These are phyloP conservation scores for Drosophila leontia DNA, from an alignment of 1,140 invertebrate species.

Conservation along the genomic window DNA sequence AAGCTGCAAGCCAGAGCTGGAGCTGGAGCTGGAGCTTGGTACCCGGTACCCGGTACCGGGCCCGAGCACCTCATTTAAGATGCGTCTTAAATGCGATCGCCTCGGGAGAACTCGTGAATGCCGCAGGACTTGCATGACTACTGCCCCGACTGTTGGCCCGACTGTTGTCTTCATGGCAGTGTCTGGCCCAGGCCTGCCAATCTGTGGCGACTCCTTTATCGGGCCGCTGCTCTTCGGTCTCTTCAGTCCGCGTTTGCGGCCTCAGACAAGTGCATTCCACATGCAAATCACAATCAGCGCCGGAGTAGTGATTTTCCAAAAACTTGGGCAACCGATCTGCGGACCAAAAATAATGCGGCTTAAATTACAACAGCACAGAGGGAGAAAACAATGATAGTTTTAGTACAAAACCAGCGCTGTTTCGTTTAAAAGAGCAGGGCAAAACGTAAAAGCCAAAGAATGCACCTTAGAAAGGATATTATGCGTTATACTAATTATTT, in stretches of 20 bases:
- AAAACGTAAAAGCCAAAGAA: too few relatives aligned
- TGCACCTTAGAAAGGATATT: too few relatives aligned
- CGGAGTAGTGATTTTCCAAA: constrained; percentile 28
- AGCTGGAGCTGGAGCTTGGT: constrained; percentile 17
- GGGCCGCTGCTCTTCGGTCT: constrained; percentile 11
- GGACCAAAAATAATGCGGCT: constrained; percentile 18
- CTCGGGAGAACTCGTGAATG: constrained; percentile 77
- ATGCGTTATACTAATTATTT: too few relatives aligned
- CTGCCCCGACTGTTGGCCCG: constrained; percentile 51
- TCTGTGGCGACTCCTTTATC: constrained; percentile 49
- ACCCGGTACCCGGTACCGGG: constrained; percentile 17
- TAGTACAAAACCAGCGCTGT: too few relatives aligned
- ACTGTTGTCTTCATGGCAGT: constrained; percentile 15
- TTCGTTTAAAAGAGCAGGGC: background rate
- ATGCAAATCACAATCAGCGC: constrained; percentile 47
- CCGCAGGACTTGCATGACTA: constrained; percentile 80
- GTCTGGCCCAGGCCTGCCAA: constrained; percentile 31
- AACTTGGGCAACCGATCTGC: constrained; percentile 19
- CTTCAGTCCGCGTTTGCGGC: constrained; percentile 21
- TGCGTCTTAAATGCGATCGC: constrained; percentile 76
- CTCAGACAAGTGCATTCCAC: constrained; percentile 51
- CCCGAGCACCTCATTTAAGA: constrained; percentile 81
- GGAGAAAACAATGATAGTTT: background rate
- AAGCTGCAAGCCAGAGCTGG: constrained; percentile 7
- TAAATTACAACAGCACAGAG: constrained; percentile 2